Evolutionary conservation across 2,113 vertebrate genomes (phyloP).

Genomic region (Pteropus alecto): DNA sequence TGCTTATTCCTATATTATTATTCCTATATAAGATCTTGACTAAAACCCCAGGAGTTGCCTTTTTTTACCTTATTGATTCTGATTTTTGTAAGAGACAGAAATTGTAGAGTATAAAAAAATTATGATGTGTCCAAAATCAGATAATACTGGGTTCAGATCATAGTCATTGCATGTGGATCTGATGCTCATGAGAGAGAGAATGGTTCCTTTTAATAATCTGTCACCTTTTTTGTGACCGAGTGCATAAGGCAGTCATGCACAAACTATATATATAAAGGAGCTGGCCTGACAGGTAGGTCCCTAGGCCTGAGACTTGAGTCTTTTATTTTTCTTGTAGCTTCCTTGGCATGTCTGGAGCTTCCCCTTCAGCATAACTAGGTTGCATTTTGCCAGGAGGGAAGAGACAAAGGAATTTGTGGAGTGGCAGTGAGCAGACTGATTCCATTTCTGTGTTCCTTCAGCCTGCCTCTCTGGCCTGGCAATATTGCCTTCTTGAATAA

Average conservation of each 20-base stretch:
- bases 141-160: neutral
- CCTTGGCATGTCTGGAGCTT: neutral
- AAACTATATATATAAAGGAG: neutral
- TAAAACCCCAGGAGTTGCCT: neutral
- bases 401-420: neutral
- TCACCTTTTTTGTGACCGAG: neutral
- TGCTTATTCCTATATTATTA: neutral
- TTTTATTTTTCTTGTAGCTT: neutral
- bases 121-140: neutral
- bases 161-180: neutral
- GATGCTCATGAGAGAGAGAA: neutral
- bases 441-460: neutral
- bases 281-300: neutral
- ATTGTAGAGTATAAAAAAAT: neutral
- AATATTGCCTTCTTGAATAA: neutral
- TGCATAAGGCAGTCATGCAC: neutral
- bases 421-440: neutral
- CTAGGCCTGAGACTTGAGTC: neutral
- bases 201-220: neutral
- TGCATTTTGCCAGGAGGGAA: neutral
- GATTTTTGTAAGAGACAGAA: constrained; percentile 35
- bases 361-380: neutral
- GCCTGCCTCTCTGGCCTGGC: neutral
- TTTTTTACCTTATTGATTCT: constrained; percentile 41
- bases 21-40: neutral